Evolutionary conservation across 1,140 invertebrate genomes (phyloP), one percentile per base, ranked within the genome.

Genomic region (Cotesia glomerata): DNA sequence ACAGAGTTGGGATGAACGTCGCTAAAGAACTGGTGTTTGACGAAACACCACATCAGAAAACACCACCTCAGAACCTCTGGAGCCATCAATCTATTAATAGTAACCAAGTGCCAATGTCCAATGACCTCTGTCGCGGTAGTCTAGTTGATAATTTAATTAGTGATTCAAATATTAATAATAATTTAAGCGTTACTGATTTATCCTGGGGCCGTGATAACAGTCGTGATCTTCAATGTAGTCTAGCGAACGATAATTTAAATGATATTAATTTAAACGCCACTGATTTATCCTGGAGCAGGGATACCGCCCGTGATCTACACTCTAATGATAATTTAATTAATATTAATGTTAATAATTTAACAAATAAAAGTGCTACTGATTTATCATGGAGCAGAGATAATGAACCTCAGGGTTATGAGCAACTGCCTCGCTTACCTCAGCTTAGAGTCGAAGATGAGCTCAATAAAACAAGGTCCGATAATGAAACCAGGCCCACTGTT

Each of bases 401-500:
- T 62, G 5, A 59, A 13, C n/a, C 26, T 61, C 14, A 13, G 9
- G 58, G 11, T 13, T 11, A 61, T 3, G 58, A 61, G 18, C 58
- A 61, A 61, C 3, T 13, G 58, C 5, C 34, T 5, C 11, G 14
- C 11, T 13, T 35, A 34, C 18, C 13, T 62, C 18, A 62, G 14
- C 13, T 16, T 26, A n/a, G 14, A n/a, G 9, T 13, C 7, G 63
- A 51, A 14, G 34, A 65, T 3, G 49, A 69, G 14, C 7, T 2
- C 7, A 35, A 16, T 0, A 63, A 7, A 58, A 62, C 18, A 16
- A 52, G 77, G 16, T 82, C 72, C 65, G 85, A 89, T 75, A 90
- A 90, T 69, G 84, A 88, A 64, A 86, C 84, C 4, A 86, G 90
- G 64, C 90, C 90, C 0, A 89, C 89, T 3, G 90, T 90, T 16